Evolutionary conservation across 2,113 vertebrate species (phyloP).

Genomic region (Poeciliopsis prolifica): DNA sequence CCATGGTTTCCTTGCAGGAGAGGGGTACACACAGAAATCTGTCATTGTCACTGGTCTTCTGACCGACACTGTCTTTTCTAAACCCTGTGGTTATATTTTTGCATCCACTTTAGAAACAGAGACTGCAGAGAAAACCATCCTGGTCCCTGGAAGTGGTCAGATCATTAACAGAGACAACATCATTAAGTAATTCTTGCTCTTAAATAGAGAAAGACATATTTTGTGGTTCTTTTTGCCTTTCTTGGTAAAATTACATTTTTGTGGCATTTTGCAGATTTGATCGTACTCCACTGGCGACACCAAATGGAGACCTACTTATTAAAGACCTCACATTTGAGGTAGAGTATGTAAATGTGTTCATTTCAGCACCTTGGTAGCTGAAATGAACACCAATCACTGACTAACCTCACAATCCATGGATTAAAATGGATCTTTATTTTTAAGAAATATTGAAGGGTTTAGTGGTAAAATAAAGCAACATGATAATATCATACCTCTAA

Average conservation of each 20-base stretch:
- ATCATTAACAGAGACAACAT: constrained; percentile 90
- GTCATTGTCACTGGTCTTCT: accelerated
- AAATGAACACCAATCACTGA: too few relatives aligned
- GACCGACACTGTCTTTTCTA: neutral
- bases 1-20: constrained; percentile 90
- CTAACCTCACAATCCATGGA: too few relatives aligned
- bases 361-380: too few relatives aligned
- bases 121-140: constrained; percentile 62
- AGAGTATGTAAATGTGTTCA: constrained; percentile 27
- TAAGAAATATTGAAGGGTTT: too few relatives aligned
- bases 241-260: neutral
- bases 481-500: too few relatives aligned
- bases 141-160: constrained; percentile 90
- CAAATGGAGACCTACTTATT: constrained; percentile 97
- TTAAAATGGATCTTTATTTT: too few relatives aligned
- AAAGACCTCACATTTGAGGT: constrained; percentile 94
- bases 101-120: constrained; percentile 67
- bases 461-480: too few relatives aligned
- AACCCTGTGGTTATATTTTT: neutral
- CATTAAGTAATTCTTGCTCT: constrained; percentile 85
- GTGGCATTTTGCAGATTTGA: constrained; percentile 86
- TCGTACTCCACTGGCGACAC: constrained; percentile 91
- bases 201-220: too few relatives aligned
- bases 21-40: constrained; percentile 77
- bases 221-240: accelerated